Base-by-base conservation (phyloP, 2,888 invertebrate species). In the Acanthosoma haemorrhoidale region DNA sequence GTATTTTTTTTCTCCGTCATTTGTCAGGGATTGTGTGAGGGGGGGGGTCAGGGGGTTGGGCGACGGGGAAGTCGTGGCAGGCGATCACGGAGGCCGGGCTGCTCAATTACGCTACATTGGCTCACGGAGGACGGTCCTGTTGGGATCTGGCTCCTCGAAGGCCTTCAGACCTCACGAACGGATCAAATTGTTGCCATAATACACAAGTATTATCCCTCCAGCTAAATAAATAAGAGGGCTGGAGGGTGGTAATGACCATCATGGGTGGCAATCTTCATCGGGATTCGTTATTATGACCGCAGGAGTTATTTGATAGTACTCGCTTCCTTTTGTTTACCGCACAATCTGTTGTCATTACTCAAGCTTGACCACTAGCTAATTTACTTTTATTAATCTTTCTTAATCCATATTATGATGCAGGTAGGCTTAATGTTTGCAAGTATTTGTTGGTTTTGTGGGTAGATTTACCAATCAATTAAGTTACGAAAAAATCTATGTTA, bases 161-260 rank as follows among this genome's bases (percentile, higher is more conserved):
- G 4, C 51, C 51, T 51, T 51, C 51, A n/a, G 13, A 4, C 4
- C 51, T 51, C 51, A 51, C 51, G 51, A 51, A 51, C 51, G 13
- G 51, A 51, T 25, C 51, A 51, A 51, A 51, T 21, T 51, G 25
- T 51, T 25, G 51, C 51, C 51, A 51, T 51, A 51, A 51, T 51
- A 25, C 51, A 51, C 51, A 51, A 51, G 21, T 51, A 51, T 51
- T 51, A 51, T 25, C 51, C 51, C 6, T 51, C 21, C 51, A 51
- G 51, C 51, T 51, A 51, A 51, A 51, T 51, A 51, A 51, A 51
- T 51, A 51, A 51, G 51, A 51, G 51, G 51, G 21, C 51, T 51
- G 51, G 51, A 25, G 51, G 25, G 51, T 51, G 25, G 51, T 51
- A 51, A 51, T 51, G 51, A 51, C 51, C 51, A 51, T 51, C 51